Evolutionary conservation across 1,140 invertebrate species (phyloP), one percentile per base, ranked within the genome.

Genomic region (Sesamia nonagrioides): DNA sequence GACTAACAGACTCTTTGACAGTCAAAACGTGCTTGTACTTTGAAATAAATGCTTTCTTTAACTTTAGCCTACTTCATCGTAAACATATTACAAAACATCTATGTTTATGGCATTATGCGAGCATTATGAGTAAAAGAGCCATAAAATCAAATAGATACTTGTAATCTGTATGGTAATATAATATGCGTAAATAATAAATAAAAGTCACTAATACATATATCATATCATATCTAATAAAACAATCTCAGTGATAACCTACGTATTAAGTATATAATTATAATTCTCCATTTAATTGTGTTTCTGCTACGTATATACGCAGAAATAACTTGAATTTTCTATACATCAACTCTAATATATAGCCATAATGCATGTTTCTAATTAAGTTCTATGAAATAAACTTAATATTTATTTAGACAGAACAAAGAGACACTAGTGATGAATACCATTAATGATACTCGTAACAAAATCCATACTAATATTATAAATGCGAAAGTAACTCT

Each of bases 341-440:
- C 11, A 60, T 60, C 35, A 60, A 60, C 4, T 18, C n/a, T 66
- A 66, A 66, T 18, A 37, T 60, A 66, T 18, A 50, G 45, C 37
- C 37, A 66, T 66, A 66, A 18, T 40, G 42, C n/a, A 66, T 6
- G 18, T 66, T 11, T n/a, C 15, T 17, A 63, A 37, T 63, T 50
- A 50, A 50, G 60, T 42, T 37, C 45, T 6, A 45, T n/a, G 33
- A 35, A 61, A 37, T 17, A 61, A 40, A n/a, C n/a, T 63, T 27
- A 66, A 42, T 66, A 66, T 66, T 63, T 63, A 63, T 63, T 66
- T 18, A 0, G 61, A 66, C 61, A 66, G 37, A 8, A 66, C 61
- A 66, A 66, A 66, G 61, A 17, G 5, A 21, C 6, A 42, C 37
- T 15, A 15, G 15, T 60, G 9, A 27, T 3, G 1, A 3, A 27